Evolutionary conservation across 2,888 invertebrate species (phyloP).

Genomic region (Pseudoips prasinana): DNA sequence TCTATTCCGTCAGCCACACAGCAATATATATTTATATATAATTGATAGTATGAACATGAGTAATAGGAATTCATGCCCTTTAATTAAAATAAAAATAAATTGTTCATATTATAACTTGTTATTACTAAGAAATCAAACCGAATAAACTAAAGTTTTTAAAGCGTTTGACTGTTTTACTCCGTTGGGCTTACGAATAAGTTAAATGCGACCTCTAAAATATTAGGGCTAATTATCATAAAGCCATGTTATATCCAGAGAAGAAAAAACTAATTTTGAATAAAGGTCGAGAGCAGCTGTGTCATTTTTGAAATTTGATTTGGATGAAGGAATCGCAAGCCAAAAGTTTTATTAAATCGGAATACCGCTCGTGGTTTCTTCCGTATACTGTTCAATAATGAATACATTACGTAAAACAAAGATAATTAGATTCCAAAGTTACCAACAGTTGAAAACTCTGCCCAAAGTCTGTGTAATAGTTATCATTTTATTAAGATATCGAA

Average conservation of each 20-base stretch:
- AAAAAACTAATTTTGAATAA: slow-evolving; percentile 52
- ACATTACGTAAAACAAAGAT: slow-evolving; percentile 38
- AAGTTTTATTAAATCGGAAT: slow-evolving; percentile 73
- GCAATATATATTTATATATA: too few species aligned
- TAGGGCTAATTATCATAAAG: slow-evolving; percentile 21
- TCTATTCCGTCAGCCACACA: too few species aligned
- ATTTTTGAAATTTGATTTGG: slow-evolving; percentile 71
- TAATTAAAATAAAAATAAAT: too few species aligned
- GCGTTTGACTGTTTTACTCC: too few species aligned
- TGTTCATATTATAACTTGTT: too few species aligned
- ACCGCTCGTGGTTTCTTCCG: slow-evolving; percentile 44
- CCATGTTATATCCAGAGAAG: slow-evolving; percentile 19
- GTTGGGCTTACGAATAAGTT: too few species aligned
- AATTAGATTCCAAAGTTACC: slow-evolving; percentile 28
- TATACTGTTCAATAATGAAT: slow-evolving; percentile 48
- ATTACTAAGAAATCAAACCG: too few species aligned
- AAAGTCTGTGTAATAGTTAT: too few species aligned
- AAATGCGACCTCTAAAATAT: background rate
- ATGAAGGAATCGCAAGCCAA: slow-evolving; percentile 71
- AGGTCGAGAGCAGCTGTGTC: slow-evolving; percentile 65
- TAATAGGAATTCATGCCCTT: too few species aligned
- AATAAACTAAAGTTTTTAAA: too few species aligned
- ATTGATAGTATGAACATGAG: too few species aligned
- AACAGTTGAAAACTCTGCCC: slow-evolving; percentile 6
- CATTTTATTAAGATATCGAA: too few species aligned